Base-by-base conservation (phyloP, 1,140 invertebrate species). In the Drosophila rhopaloa region DNA sequence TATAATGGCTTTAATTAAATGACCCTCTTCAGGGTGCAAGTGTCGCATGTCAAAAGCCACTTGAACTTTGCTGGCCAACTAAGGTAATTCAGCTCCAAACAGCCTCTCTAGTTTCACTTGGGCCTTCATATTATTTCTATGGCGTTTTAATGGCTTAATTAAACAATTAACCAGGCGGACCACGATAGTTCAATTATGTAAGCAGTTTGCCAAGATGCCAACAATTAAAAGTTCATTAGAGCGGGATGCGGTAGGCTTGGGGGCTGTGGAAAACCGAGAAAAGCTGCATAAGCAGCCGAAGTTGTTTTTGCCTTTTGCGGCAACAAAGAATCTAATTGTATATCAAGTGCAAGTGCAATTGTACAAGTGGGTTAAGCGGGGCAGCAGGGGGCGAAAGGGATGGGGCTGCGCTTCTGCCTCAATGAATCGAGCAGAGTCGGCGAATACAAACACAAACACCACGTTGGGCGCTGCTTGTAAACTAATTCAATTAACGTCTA, bases 401-500 rank as follows among this genome's bases (percentile, higher is more conserved):
- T n/a, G 32, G 46, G 48, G 65, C 27, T 8, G 46, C 24, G 35
- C 19, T 44, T 71, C 66, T 71, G 68, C 68, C 53, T 43, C 71
- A 75, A 63, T 50, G 51, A 56, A 56, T 75, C 51, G 44, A 67
- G 27, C 40, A 62, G 32, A 75, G 24, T 38, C 43, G 43, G 14
- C 43, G 48, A 66, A 32, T 59, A 66, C 46, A 66, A 67, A 76
- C 46, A 58, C 40, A 47, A 16, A 48, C 50, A 65, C 29, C 44
- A 58, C 56, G 47, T 16, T 55, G 37, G 76, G 63, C 84, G 74
- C 74, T 72, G 61, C 74, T 89, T 83, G 80, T 75, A 90, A 89
- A 90, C 84, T 89, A 89, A 89, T 89, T 89, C 77, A 89, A 89
- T 89, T 89, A 89, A 81, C 84, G 72, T 84, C 68, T 89, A 89